A percentile compares a stretch with the other conserved stretches of the same genome.
phyloP scores from a whole-genome alignment of 2,113 vertebrate genomes.

The Equus przewalskii region DNA sequence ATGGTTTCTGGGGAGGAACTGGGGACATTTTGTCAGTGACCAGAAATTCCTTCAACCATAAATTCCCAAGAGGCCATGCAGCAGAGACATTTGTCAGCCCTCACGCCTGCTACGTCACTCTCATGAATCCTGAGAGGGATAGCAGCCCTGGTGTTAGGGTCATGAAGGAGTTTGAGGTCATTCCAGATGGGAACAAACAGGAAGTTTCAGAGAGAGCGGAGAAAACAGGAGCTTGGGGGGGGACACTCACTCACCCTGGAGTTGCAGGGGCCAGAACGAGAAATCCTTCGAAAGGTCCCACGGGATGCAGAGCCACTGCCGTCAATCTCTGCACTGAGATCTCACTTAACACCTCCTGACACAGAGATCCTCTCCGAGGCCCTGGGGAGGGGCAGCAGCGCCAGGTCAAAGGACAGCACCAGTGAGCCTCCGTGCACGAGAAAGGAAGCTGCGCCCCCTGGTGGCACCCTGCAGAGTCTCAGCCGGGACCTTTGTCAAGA shows the following conservation, averaged over 20 bases:
- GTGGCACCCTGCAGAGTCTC: not conserved
- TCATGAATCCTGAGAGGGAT: not conserved
- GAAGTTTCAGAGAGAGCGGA: accelerated
- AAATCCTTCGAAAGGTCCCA: not conserved
- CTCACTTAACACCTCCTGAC: not conserved
- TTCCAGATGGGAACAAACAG: not conserved
- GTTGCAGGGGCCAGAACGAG: not conserved
- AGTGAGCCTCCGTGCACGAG: not conserved
- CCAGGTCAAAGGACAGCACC: not conserved
- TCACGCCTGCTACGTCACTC: not conserved
- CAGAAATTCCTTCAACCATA: not conserved
- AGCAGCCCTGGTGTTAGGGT: too few relatives aligned
- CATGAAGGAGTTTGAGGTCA: not conserved
- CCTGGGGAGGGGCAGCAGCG: not conserved
- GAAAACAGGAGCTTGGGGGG: not conserved
- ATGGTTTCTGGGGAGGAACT: not conserved
- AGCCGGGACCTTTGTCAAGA: not conserved
- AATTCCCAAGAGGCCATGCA: not conserved
- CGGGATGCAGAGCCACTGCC: not conserved
- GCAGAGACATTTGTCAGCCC: not conserved
- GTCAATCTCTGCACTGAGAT: not conserved
- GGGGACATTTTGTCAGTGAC: not conserved
- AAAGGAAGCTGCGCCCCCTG: not conserved
- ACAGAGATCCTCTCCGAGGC: too few relatives aligned
- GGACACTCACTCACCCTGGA: not conserved